Base-by-base conservation (phyloP, 2,888 invertebrate species). In the Drosophila gaucha region DNA sequence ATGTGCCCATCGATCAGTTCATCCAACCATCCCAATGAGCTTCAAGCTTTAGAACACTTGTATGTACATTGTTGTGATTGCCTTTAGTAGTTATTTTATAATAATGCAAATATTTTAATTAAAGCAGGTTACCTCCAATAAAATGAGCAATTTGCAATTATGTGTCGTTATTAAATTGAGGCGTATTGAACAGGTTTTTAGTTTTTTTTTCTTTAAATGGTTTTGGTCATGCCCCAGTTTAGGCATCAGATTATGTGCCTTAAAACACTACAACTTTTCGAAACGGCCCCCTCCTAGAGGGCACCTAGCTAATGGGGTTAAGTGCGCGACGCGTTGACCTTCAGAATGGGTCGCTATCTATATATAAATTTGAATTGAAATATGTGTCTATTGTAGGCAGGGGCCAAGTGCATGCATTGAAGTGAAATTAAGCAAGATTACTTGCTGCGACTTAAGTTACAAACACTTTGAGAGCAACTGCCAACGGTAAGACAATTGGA, bases 1-100 rank as follows among this genome's bases (percentile, higher is more conserved):
- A 80, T 43, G 82, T 92, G 52, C 92, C 92, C 30, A 87, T 91
- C 54, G 90, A 91, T 67, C 78, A 82, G 70, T 86, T 90, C 28
- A 68, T 85, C 50, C 64, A 66, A 8, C 2, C 51, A 6, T 22
- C 55, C 38, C 49, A 64, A 5, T 72, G 67, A 52, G 2, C 10
- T 12, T n/a, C 6, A 18, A 36, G 10, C 16, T 57, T 10, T 4
- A 12, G 8, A 51, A 36, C 22, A 8, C 20, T 10, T 43, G 22
- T 35, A 49, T 36, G 30, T 36, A 46, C 12, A 47, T 43, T 18
- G 43, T 46, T 66, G 69, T 74, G 57, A 72, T 62, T 73, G 24
- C 2, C 10, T 46, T 46, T 43, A 54, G 57, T 52, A 39, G 44
- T 47, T 57, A 60, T 35, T 58, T 33, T 44, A n/a, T 43, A 31